Percentiles rank a stretch among this genome's conserved stretches.
These are phyloP conservation scores for Erebia aethiops DNA, from an alignment of 2,888 invertebrate genomes.

Conservation along the genomic window DNA sequence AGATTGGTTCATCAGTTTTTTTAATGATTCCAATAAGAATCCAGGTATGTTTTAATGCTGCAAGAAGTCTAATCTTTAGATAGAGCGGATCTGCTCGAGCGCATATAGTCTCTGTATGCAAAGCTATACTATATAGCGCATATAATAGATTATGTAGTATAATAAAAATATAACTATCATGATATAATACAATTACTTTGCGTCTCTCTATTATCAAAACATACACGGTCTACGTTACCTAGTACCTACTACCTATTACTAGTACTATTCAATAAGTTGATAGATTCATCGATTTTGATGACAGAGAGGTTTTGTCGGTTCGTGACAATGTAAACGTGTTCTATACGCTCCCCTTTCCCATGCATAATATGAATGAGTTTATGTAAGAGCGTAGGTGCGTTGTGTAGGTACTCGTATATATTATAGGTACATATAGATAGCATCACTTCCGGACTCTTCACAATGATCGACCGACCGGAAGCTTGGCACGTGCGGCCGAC, in stretches of 20 bases:
- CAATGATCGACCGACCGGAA: slow-evolving; percentile 65
- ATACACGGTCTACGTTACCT: not conserved
- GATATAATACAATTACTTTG: not conserved
- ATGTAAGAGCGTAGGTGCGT: not conserved
- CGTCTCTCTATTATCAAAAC: too few species aligned
- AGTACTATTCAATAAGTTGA: not conserved
- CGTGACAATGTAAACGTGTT: slow-evolving; percentile 23
- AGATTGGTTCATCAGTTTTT: not conserved
- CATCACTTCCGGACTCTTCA: slow-evolving; percentile 66
- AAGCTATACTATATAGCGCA: too few species aligned
- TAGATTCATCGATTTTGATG: not conserved
- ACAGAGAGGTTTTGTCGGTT: not conserved
- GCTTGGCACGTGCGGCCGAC: slow-evolving; percentile 70
- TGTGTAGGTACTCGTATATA: slow-evolving; percentile 6
- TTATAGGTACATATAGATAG: slow-evolving; percentile 53
- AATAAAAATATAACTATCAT: not conserved
- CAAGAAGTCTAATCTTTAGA: too few species aligned
- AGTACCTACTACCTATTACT: not conserved
- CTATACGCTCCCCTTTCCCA: slow-evolving; percentile 26
- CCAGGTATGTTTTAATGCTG: not conserved
- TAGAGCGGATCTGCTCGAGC: too few species aligned
- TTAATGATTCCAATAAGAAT: not conserved
- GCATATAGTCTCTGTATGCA: too few species aligned
- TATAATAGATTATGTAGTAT: too few species aligned
- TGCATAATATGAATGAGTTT: slow-evolving; percentile 18